A percentile compares a stretch with the other conserved stretches of the same genome.
Conservation (phyloP, 2,113 vertebrate species). For the Caranx melampygus region DNA sequence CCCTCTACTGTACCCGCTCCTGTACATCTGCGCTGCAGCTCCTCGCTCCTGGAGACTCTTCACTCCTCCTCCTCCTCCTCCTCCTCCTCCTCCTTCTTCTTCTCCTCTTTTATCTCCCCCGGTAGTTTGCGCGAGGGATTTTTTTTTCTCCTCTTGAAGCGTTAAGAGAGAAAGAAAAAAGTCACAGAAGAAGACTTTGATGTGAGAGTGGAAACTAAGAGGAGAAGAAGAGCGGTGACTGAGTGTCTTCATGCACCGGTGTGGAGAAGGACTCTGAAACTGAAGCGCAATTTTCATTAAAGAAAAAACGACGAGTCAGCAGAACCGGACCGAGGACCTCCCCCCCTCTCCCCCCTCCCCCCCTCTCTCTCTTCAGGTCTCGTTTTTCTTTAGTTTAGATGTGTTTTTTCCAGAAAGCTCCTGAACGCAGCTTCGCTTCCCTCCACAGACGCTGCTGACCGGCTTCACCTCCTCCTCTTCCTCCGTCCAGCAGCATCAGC, state of each 20-base stretch:
- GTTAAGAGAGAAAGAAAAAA: conserved; percentile 17
- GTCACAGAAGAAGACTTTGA: background rate
- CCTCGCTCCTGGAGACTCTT: background rate
- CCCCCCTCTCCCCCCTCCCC: no score
- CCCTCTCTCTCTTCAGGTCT: background rate
- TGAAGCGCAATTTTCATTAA: conserved; percentile 1
- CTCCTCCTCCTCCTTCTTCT: background rate
- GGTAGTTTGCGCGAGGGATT: background rate
- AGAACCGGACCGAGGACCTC: background rate
- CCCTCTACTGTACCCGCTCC: background rate
- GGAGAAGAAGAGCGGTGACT: background rate
- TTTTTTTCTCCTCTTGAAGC: background rate
- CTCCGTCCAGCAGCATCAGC: conserved; percentile 17
- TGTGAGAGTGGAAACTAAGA: conserved; percentile 8
- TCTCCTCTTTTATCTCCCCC: background rate
- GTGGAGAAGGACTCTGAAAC: background rate
- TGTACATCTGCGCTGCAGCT: background rate
- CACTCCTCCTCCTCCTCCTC: background rate
- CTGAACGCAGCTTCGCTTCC: conserved; percentile 21
- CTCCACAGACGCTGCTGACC: conserved; percentile 22
- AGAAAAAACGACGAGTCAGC: background rate
- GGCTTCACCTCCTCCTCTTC: conserved; percentile 8
- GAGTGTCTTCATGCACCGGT: background rate
- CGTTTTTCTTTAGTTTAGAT: background rate
- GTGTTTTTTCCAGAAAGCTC: conserved; percentile 13